Evolutionary conservation across 2,797 vertebrate genomes (phyloP).

Genomic region (Amblyopsis hoosieri): DNA sequence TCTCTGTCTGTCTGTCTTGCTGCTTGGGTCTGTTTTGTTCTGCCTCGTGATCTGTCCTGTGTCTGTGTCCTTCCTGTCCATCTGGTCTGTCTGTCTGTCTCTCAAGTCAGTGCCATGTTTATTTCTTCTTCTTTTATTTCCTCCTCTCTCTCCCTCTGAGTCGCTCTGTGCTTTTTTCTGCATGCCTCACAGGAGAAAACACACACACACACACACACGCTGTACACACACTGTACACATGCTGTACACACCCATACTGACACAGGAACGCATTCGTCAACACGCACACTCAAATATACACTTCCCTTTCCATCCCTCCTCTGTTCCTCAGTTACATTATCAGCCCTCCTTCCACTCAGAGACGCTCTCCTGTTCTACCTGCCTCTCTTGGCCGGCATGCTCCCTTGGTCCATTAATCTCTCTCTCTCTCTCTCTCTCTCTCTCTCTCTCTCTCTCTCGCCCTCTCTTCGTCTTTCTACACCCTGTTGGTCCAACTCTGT

Average conservation of each 20-base stretch:
- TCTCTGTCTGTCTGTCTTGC: slow-evolving; percentile 63
- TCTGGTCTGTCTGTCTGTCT: slow-evolving; percentile 17
- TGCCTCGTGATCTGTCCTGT: slow-evolving; percentile 60
- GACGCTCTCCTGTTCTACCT: slow-evolving; percentile 20
- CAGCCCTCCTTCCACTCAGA: slow-evolving; percentile 51
- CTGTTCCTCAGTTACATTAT: slow-evolving; percentile 54
- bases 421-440: slow-evolving; percentile 25
- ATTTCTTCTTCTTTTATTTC: slow-evolving; percentile 53
- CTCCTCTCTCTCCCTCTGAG: slow-evolving; percentile 52
- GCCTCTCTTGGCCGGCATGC: slow-evolving; percentile 9
- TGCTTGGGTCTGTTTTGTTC: slow-evolving; percentile 64
- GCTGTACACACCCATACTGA: slow-evolving; percentile 54
- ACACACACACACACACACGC: slow-evolving; percentile 39
- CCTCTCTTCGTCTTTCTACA: slow-evolving; percentile 74
- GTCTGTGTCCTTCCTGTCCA: slow-evolving; percentile 61
- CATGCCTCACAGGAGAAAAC: slow-evolving; percentile 57
- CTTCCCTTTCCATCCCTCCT: slow-evolving; percentile 39
- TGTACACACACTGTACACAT: slow-evolving; percentile 67
- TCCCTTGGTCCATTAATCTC: slow-evolving; percentile 6
- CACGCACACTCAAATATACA: slow-evolving; percentile 41
- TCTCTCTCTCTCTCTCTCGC: slow-evolving; percentile 33
- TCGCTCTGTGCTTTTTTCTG: slow-evolving; percentile 46
- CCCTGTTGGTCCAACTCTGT: slow-evolving; percentile 77
- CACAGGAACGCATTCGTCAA: slow-evolving; percentile 23
- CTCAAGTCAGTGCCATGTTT: slow-evolving; percentile 16